Percentiles rank a stretch among this genome's conserved stretches.
phyloP scores from a whole-genome alignment of 2,113 vertebrate genomes.

The Condylura cristata region DNA sequence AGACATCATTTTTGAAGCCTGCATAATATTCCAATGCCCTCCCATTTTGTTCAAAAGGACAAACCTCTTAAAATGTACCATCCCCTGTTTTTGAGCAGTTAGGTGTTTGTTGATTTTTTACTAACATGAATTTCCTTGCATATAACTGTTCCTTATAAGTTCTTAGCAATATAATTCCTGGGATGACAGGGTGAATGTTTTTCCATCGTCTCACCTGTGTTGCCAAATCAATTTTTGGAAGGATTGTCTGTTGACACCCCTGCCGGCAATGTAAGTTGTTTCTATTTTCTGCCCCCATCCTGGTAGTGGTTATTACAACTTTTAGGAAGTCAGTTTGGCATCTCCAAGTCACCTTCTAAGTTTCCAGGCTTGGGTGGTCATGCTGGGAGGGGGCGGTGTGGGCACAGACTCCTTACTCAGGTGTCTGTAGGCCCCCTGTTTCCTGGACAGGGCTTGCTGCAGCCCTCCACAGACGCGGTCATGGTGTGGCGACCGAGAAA shows the following conservation, averaged over 20 bases:
- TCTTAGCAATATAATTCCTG: not conserved
- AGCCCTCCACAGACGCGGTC: not conserved
- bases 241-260: not conserved
- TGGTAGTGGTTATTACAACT: not conserved
- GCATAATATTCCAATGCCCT: not conserved
- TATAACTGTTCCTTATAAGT: not conserved
- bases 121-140: not conserved
- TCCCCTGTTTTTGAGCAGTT: not conserved
- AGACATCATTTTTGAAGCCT: not conserved
- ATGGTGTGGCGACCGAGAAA: too few species aligned
- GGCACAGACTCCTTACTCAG: too few species aligned
- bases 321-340: not conserved
- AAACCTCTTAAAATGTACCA: not conserved
- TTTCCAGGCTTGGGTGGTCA: not conserved
- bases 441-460: not conserved
- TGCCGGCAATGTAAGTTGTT: not conserved
- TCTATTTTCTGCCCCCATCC: not conserved
- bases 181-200: not conserved
- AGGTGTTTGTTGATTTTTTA: not conserved
- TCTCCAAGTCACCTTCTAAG: not conserved
- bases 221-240: conserved; percentile 33
- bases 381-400: not conserved
- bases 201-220: conserved; percentile 2
- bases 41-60: too few species aligned
- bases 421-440: not conserved